A percentile compares a stretch with the other conserved stretches of the same genome.
These are phyloP conservation scores for Chloroceryle amazona DNA, from an alignment of 2,797 vertebrate genomes.

Conservation along the genomic window DNA sequence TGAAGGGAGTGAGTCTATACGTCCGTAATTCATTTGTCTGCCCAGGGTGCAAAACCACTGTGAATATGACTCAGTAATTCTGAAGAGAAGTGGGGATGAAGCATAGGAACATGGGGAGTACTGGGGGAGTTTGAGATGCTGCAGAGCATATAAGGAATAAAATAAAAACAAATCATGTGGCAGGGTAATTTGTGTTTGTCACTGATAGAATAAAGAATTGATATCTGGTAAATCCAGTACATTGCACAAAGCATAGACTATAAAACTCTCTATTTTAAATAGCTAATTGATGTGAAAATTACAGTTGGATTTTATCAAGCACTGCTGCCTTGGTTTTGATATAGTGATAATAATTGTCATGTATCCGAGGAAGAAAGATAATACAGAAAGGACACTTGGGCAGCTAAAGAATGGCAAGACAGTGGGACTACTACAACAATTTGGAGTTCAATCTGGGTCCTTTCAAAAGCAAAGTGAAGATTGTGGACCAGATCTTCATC, in stretches of 20 bases:
- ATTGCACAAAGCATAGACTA: not conserved
- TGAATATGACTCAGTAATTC: not conserved
- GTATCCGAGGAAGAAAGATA: not conserved
- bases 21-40: not conserved
- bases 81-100: not conserved
- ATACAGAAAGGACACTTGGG: not conserved
- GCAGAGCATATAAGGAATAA: not conserved
- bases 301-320: not conserved
- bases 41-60: not conserved
- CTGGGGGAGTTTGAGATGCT: not conserved
- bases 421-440: not conserved
- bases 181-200: not conserved
- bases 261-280: not conserved
- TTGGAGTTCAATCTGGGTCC: not conserved
- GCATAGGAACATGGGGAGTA: not conserved
- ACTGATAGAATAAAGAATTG: not conserved
- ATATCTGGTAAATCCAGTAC: not conserved
- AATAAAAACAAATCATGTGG: not conserved
- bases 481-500: not conserved
- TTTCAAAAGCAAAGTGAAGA: not conserved
- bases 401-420: not conserved
- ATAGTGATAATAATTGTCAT: not conserved
- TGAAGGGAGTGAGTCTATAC: not conserved
- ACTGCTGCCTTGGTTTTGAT: not conserved
- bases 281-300: not conserved